Base-by-base conservation (phyloP, 92 coral and sea anemone species). In the Parazoanthus atlanticus region DNA sequence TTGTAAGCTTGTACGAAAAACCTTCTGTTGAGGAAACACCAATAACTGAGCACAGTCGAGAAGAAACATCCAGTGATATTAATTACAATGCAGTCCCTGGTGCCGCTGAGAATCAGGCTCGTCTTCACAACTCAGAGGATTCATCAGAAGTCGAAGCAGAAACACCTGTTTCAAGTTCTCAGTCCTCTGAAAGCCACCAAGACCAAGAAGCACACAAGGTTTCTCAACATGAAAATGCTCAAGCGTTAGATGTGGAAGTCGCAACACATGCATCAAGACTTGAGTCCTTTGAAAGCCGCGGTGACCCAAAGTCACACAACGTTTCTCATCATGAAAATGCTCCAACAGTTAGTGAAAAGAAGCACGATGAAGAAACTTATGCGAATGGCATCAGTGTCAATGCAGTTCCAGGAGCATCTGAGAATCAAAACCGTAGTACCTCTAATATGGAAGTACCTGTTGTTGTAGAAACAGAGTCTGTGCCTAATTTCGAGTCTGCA, bases 1-100 rank as follows among this genome's bases (percentile, higher is more conserved):
- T 19, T 2, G 28, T 19, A 8, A 79, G 29, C 19, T 26, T 46
- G 10, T 12, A 82, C 65, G 86, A 82, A 82, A 82, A 82, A n/a
- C 86, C 86, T 6, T 66, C 86, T 30, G 77, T 82, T 71, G 86
- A 82, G 77, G 86, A 82, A 65, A 82, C 77, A 5, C 86, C 77
- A 0, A 82, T 82, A 67, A 40, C 86, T 3, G 77, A 82, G 32
- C 75, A 82, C 3, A 82, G 21, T 30, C 56, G n/a, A 43, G 47
- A 40, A 21, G 33, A 82, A 25, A 49, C 34, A 32, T 65, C 86
- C 12, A 16, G 23, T 34, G 86, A 67, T 25, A 23, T 21, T 19
- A 81, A 38, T 28, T 58, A 61, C n/a, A 82, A 82, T 26, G 86
- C 76, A 36, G 76, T 82, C 34, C 86, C 86, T 26, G 61, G 75